A percentile compares a stretch with the other conserved stretches of the same genome.
Conservation (phyloP, 1,140 invertebrate genomes). For the Orussus abietinus region DNA sequence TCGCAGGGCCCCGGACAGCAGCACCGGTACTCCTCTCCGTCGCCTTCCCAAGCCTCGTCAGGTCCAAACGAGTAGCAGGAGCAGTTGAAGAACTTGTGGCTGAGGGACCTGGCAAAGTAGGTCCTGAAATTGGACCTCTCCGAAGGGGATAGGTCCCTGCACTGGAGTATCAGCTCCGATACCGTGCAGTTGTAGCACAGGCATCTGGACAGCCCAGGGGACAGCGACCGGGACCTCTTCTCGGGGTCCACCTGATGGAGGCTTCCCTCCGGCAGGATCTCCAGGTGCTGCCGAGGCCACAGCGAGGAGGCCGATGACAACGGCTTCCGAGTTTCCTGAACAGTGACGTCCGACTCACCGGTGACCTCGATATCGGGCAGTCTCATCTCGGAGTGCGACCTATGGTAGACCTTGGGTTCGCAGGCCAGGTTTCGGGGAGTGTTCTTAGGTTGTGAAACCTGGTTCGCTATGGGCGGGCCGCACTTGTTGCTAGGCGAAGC, state of each 20-base stretch:
- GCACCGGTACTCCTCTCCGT: too few relatives aligned
- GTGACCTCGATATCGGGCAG: conserved; percentile 34
- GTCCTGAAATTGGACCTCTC: conserved; percentile 39
- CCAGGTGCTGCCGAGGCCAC: neutral
- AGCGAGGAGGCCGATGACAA: neutral
- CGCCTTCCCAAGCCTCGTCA: too few relatives aligned
- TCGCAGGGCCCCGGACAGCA: too few relatives aligned
- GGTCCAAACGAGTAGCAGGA: conserved; percentile 30
- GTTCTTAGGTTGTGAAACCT: too few relatives aligned
- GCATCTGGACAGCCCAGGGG: conserved; percentile 29
- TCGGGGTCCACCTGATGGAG: too few relatives aligned
- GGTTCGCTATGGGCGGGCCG: too few relatives aligned
- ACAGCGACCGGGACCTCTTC: conserved; percentile 37
- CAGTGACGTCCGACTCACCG: conserved; percentile 37
- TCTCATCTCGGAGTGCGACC: conserved; percentile 42
- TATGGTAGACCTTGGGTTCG: too few relatives aligned
- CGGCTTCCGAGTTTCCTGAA: neutral
- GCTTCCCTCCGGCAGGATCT: conserved; percentile 3
- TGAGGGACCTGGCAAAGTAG: conserved; percentile 41
- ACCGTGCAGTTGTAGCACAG: conserved; percentile 48
- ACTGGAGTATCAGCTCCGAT: conserved; percentile 39
- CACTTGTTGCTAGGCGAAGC: conserved; percentile 24
- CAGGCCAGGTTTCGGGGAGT: too few relatives aligned
- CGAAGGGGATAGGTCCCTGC: conserved; percentile 34
- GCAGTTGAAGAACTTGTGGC: conserved; percentile 42